Evolutionary conservation across 2,113 vertebrate genomes (phyloP), one percentile per base, ranked within the genome.

Genomic region (Rissa tridactyla): DNA sequence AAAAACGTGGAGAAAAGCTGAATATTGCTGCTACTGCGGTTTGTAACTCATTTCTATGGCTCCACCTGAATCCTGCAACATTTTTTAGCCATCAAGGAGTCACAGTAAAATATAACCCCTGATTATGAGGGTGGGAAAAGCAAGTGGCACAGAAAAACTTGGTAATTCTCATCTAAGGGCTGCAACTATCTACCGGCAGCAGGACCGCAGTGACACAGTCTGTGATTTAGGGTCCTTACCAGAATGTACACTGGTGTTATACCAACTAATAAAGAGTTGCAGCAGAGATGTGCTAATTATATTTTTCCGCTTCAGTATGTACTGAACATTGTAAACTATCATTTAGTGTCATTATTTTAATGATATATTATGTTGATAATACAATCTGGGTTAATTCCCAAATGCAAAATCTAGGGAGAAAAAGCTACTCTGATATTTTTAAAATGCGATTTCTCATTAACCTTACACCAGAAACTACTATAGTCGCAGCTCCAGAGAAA

Each of bases 331-430:
- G 85, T 90, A 98, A 98, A 96, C 92, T 97, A 96, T 94, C 93
- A 98, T 96, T 97, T 97, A 89, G 92, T 94, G 81, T 92, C 97
- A 97, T 97, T 97, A 97, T 96, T 98, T 98, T 96, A 97, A 97
- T 96, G 94, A 97, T 87, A 95, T 91, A 97, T 95, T 96, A 96
- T 96, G 94, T 93, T 93, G 96, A 96, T 94, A 97, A 96, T 91
- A 96, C 94, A 97, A 94, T 95, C 92, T 92, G 71, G 86, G 91
- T 97, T 97, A 98, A 98, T 97, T 96, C 86, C 79, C 90, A 95
- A 96, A 94, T 61, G 58, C 0, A 4, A 92, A 97, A 95, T 96
- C 83, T 79, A 95, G 62, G 82, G 69, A 81, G 83, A 85, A 90
- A 88, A 44, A 66, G 40, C 30, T 89, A 97, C 65, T 88, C 57